Percentiles rank a stretch among this genome's conserved stretches.
Evolutionary conservation across 2,888 invertebrate genomes (phyloP).

Genomic region (Leptopilina syphax): DNA sequence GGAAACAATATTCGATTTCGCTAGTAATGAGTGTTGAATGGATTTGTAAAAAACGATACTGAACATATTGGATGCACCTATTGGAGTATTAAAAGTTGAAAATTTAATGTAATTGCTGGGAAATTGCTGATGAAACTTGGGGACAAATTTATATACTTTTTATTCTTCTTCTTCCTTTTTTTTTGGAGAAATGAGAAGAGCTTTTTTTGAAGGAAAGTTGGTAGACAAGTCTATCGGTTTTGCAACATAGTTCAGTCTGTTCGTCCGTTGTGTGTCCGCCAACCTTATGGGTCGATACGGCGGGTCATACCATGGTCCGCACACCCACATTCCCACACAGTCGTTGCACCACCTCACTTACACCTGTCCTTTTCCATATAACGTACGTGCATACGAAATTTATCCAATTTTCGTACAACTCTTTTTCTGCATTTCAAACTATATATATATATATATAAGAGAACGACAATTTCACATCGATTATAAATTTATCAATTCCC

Average conservation of each 20-base stretch:
- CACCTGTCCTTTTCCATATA: not conserved
- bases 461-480: constrained; percentile 5
- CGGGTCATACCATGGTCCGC: constrained; percentile 56
- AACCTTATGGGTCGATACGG: constrained; percentile 65
- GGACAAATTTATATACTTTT: not conserved
- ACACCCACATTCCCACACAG: constrained; percentile 33
- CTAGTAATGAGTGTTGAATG: too few species aligned
- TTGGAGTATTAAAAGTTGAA: not conserved
- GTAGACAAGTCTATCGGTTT: constrained; percentile 17
- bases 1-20: too few species aligned
- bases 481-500: not conserved
- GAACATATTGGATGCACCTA: too few species aligned
- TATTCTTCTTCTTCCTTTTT: not conserved
- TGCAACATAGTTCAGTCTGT: constrained; percentile 25
- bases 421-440: constrained; percentile 2
- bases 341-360: constrained; percentile 8
- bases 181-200: not conserved
- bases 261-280: constrained; percentile 43
- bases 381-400: not conserved
- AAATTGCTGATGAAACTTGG: constrained; percentile 9
- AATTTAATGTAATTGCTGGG: constrained; percentile 12
- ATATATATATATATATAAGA: not conserved
- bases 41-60: too few species aligned
- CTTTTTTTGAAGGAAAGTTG: not conserved
- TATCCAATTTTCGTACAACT: constrained; percentile 40